phyloP scores from a whole-genome alignment of 2,113 vertebrate genomes.

The Grantiella picta region DNA sequence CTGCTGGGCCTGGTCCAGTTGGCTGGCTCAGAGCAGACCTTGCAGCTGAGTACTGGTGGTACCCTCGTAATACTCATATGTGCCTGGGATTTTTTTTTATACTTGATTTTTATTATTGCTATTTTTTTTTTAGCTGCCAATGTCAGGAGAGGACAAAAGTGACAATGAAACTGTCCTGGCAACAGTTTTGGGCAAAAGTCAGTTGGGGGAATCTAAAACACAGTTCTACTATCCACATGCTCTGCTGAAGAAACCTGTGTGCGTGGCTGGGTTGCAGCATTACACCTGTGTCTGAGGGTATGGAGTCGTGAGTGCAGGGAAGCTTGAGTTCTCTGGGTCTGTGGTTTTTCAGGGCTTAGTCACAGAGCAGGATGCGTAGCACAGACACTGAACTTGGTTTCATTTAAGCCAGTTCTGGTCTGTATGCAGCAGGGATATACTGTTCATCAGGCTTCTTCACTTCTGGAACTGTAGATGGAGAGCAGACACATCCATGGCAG shows the following conservation, averaged over 20 bases:
- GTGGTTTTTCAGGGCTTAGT: background rate
- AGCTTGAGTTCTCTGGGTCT: background rate
- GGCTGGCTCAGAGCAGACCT: background rate
- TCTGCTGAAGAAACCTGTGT: background rate
- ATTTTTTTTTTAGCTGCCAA: background rate
- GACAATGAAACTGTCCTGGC: background rate
- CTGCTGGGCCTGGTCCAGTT: background rate
- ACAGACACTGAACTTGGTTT: background rate
- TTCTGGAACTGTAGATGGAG: background rate
- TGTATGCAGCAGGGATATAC: background rate
- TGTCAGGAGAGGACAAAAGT: background rate
- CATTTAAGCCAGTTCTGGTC: background rate
- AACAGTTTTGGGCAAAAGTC: background rate
- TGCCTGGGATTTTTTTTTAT: background rate
- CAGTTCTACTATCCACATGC: rapidly evolving
- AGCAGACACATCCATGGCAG: rapidly evolving
- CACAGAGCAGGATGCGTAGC: background rate
- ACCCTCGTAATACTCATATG: rapidly evolving
- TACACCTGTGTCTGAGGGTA: background rate
- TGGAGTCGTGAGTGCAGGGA: background rate
- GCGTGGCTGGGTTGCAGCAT: background rate
- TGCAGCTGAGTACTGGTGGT: rapidly evolving
- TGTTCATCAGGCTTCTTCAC: background rate
- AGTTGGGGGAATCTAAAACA: background rate
- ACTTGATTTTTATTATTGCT: background rate